phyloP scores from a whole-genome alignment of 2,113 vertebrate genomes.

The Furnarius figulus region DNA sequence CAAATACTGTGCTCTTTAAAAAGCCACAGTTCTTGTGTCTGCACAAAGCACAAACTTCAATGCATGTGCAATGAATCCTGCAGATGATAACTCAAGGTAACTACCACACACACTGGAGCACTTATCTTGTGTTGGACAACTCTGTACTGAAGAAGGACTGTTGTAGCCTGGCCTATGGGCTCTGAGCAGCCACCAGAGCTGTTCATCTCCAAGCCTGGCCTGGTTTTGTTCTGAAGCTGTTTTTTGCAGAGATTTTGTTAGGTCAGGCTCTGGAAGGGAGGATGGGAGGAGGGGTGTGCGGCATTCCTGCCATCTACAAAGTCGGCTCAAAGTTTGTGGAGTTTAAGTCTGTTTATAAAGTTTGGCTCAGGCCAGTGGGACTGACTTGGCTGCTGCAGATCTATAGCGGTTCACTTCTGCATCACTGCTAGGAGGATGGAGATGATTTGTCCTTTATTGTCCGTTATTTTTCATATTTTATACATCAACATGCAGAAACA shows the following conservation, averaged over 20 bases:
- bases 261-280: not conserved
- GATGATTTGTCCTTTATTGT: not conserved
- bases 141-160: not conserved
- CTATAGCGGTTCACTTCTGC: not conserved
- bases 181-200: not conserved
- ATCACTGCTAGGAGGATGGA: not conserved
- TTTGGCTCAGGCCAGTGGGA: not conserved
- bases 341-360: not conserved
- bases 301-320: not conserved
- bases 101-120: rapidly evolving
- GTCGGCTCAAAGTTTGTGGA: not conserved
- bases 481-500: not conserved
- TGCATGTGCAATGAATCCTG: not conserved
- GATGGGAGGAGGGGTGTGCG: not conserved
- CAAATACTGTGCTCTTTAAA: not conserved
- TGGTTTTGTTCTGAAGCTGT: not conserved
- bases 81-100: not conserved
- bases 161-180: not conserved
- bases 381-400: not conserved
- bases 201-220: not conserved
- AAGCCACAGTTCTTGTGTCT: not conserved
- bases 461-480: not conserved
- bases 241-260: not conserved
- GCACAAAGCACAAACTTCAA: not conserved
- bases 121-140: not conserved